A percentile compares a stretch with the other conserved stretches of the same genome.
phyloP scores from a whole-genome alignment of 2,113 vertebrate genomes.

The Zootoca vivipara region DNA sequence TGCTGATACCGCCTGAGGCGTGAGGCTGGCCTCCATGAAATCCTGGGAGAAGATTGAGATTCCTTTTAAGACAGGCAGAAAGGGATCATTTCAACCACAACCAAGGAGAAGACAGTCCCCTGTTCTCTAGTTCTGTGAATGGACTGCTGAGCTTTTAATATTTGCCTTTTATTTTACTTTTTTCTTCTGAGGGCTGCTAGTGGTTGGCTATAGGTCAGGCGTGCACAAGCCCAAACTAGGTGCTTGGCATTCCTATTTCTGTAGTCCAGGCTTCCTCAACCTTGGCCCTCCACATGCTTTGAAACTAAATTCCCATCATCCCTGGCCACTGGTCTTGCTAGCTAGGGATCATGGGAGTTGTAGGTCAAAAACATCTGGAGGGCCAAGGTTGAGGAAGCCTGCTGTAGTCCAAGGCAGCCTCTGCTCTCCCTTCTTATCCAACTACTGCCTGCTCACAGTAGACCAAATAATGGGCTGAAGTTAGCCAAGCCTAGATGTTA shows the following conservation, averaged over 20 bases:
- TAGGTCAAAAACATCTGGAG: no score
- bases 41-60: neutral
- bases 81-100: neutral
- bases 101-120: neutral
- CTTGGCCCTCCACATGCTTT: no score
- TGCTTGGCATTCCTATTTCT: neutral
- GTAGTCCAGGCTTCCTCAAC: neutral
- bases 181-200: neutral
- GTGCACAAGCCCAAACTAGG: neutral
- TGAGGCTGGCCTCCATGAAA: neutral
- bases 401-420: no score
- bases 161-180: neutral
- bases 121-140: neutral
- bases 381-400: no score
- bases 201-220: no score
- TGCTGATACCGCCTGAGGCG: conserved; percentile 33
- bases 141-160: neutral
- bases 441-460: no score
- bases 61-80: conserved; percentile 4
- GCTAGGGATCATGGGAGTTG: no score
- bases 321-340: no score
- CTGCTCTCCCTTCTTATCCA: no score
- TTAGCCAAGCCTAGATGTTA: no score
- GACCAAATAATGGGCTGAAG: no score
- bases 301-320: no score